Evolutionary conservation across 2,888 invertebrate species (phyloP).

Genomic region (Oscheius myriophilus): DNA sequence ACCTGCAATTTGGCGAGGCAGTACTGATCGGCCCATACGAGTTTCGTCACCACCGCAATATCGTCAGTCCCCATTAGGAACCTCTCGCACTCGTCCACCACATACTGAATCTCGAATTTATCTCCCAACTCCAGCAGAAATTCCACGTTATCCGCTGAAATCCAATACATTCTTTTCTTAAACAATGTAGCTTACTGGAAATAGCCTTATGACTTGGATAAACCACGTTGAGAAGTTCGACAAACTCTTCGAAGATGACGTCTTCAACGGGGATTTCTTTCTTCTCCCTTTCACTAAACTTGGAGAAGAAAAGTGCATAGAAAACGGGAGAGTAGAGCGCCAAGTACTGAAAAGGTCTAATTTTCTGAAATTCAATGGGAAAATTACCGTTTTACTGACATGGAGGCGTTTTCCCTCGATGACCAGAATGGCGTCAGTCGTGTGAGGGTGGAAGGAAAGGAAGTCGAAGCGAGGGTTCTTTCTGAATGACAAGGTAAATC

Average conservation of each 20-base stretch:
- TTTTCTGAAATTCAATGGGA: too few relatives aligned
- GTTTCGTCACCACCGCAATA: constrained; percentile 64
- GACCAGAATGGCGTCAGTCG: constrained; percentile 58
- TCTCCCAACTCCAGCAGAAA: constrained; percentile 72
- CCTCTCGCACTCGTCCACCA: constrained; percentile 72
- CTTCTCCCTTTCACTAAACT: constrained; percentile 63
- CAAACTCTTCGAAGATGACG: constrained; percentile 67
- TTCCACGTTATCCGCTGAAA: constrained; percentile 71
- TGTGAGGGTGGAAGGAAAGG: constrained; percentile 42
- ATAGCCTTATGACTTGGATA: constrained; percentile 72
- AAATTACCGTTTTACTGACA: constrained; percentile 61
- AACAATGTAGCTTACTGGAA: constrained; percentile 28
- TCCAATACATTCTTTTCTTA: background rate
- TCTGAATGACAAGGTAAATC: constrained; percentile 31
- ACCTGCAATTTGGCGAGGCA: constrained; percentile 63
- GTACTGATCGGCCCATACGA: constrained; percentile 69
- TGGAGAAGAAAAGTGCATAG: constrained; percentile 64
- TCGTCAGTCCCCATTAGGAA: constrained; percentile 70
- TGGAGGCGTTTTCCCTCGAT: constrained; percentile 64
- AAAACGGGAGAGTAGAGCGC: constrained; percentile 69
- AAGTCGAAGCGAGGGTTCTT: constrained; percentile 62
- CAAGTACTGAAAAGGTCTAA: constrained; percentile 65
- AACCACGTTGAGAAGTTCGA: constrained; percentile 72
- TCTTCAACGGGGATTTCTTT: constrained; percentile 62
- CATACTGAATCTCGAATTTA: constrained; percentile 72